phyloP scores from a whole-genome alignment of 1,140 invertebrate species.

The Tetramorium alpestre region DNA sequence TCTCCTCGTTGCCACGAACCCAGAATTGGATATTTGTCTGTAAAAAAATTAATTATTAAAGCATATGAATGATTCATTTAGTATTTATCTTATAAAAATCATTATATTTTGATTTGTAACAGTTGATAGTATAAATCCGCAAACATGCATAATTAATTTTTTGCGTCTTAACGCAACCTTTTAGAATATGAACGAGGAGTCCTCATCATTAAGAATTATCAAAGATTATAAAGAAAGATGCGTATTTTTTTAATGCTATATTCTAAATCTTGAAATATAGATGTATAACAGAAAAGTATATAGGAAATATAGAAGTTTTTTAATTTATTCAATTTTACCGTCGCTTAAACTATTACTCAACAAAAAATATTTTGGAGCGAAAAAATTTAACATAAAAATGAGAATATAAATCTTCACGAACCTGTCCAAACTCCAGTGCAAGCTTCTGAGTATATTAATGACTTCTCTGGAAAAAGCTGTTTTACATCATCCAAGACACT shows the following conservation, averaged over 20 bases:
- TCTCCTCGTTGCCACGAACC: constrained; percentile 38
- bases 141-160: background rate
- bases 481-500: constrained; percentile 83
- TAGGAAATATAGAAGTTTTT: background rate
- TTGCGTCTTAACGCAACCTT: background rate
- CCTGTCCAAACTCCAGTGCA: background rate
- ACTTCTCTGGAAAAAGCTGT: constrained; percentile 11
- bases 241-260: background rate
- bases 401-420: constrained; percentile 7
- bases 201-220: background rate
- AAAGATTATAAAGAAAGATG: background rate
- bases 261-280: background rate
- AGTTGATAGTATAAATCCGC: background rate
- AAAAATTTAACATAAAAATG: background rate
- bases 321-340: background rate
- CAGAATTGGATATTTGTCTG: background rate
- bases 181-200: background rate
- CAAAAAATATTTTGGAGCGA: too few relatives aligned
- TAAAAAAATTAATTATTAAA: background rate
- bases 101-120: background rate
- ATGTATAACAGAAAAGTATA: background rate
- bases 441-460: constrained; percentile 26
- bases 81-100: background rate
- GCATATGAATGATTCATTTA: background rate
- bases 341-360: background rate